Conservation (phyloP, 2,113 vertebrate genomes). For the Talpa occidentalis region DNA sequence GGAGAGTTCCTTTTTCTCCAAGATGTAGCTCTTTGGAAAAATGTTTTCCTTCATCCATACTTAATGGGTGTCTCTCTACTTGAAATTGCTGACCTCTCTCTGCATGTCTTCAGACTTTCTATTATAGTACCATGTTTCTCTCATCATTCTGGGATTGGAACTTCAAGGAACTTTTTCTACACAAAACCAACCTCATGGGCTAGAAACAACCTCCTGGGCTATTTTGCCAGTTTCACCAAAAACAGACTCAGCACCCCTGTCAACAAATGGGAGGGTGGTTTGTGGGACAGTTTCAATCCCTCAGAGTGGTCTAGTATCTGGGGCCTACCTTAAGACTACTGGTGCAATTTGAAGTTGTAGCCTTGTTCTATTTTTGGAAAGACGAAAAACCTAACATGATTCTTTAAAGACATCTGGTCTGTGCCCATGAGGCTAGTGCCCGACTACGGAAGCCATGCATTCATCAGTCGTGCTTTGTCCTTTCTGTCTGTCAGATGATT, state of each 20-base stretch:
- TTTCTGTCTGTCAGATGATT: slow-evolving; percentile 81
- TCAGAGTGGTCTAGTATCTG: background rate
- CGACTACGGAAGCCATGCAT: slow-evolving; percentile 78
- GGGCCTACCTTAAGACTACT: background rate
- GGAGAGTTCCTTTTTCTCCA: no score
- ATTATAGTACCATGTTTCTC: background rate
- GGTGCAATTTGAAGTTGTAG: slow-evolving; percentile 23
- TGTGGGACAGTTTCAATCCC: background rate
- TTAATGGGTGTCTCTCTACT: background rate
- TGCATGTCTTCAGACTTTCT: background rate
- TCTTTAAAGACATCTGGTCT: slow-evolving; percentile 14
- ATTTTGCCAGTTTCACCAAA: background rate
- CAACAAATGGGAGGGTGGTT: background rate
- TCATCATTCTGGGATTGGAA: background rate
- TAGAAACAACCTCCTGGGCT: background rate
- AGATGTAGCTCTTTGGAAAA: background rate
- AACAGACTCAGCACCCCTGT: background rate
- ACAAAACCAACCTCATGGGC: background rate
- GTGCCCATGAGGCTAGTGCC: background rate
- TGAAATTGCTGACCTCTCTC: background rate
- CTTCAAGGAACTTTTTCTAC: background rate
- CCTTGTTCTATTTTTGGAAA: slow-evolving; percentile 36
- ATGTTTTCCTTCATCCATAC: background rate
- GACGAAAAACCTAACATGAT: background rate
- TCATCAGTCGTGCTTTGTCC: slow-evolving; percentile 73